Conservation (phyloP, 2,797 vertebrate species). For the Sebastes trivittatus region DNA sequence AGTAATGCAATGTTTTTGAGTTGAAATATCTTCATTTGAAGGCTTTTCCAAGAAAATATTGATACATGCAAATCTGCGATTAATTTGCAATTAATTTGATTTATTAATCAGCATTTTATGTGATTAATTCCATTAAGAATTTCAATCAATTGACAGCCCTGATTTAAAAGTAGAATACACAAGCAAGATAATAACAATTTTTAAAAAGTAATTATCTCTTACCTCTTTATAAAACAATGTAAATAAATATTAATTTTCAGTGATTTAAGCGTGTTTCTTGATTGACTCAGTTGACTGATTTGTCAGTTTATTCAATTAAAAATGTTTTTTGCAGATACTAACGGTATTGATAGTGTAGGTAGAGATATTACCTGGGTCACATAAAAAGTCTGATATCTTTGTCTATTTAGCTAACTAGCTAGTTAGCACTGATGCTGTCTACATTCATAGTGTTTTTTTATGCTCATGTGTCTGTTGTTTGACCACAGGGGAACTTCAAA, state of each 20-base stretch:
- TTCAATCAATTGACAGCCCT: neutral
- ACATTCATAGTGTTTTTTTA: neutral
- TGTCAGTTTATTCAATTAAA: no score
- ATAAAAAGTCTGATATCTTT: neutral
- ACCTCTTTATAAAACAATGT: neutral
- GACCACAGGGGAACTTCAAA: constrained; percentile 85
- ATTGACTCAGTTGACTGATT: neutral
- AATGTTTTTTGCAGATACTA: neutral
- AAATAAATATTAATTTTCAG: neutral
- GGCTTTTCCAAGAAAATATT: neutral
- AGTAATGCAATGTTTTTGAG: neutral
- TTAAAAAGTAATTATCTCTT: neutral
- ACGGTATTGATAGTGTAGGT: neutral
- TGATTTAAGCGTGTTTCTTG: neutral
- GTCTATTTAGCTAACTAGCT: neutral
- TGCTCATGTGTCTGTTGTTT: neutral
- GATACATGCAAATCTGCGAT: accelerated
- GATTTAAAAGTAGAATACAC: neutral
- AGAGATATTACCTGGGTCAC: neutral
- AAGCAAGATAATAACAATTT: neutral
- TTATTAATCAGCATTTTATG: neutral
- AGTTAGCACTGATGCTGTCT: neutral
- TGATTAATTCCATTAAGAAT: neutral
- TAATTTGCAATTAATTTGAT: neutral
- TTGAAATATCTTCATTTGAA: neutral